Evolutionary conservation across 2,797 vertebrate species (phyloP).

Genomic region (Takifugu rubripes): DNA sequence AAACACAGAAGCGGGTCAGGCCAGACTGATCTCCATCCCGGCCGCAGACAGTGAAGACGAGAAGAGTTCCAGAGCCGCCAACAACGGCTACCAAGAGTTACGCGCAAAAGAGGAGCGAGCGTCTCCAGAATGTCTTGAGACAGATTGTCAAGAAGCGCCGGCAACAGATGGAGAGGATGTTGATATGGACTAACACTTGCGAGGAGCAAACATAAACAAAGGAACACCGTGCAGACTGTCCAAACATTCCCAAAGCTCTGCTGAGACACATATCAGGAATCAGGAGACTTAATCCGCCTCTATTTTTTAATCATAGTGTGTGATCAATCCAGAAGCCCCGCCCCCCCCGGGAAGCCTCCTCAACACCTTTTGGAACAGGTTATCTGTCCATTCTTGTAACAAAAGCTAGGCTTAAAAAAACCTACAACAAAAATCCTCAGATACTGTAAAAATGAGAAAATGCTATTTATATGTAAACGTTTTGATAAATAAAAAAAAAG

Average conservation of each 20-base stretch:
- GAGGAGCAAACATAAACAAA: constrained; percentile 64
- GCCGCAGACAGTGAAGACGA: constrained; percentile 26
- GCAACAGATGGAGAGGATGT: constrained; percentile 82
- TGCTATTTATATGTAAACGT: constrained; percentile 99
- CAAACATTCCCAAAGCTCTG: constrained; percentile 80
- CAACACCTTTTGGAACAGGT: constrained; percentile 52
- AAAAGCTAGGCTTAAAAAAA: constrained; percentile 29
- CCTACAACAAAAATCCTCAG: constrained; percentile 79
- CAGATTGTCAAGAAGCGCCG: constrained; percentile 69
- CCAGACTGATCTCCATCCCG: constrained; percentile 46
- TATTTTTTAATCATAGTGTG: constrained; percentile 68
- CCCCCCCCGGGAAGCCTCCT: constrained; percentile 50
- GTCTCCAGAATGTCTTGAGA: constrained; percentile 67
- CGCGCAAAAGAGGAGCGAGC: constrained; percentile 70
- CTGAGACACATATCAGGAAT: constrained; percentile 74
- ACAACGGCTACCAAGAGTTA: constrained; percentile 37
- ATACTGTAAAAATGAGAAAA: constrained; percentile 86
- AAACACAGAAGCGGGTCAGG: constrained; percentile 44
- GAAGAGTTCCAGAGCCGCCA: constrained; percentile 1
- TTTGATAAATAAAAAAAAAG: constrained; percentile 94
- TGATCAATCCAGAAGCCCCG: constrained; percentile 76
- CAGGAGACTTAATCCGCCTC: constrained; percentile 63
- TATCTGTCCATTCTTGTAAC: constrained; percentile 42
- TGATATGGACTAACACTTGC: constrained; percentile 83
- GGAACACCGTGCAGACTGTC: constrained; percentile 57